These are phyloP conservation scores for Xenopus borealis DNA, from an alignment of 2,113 vertebrate species.

Conservation along the genomic window DNA sequence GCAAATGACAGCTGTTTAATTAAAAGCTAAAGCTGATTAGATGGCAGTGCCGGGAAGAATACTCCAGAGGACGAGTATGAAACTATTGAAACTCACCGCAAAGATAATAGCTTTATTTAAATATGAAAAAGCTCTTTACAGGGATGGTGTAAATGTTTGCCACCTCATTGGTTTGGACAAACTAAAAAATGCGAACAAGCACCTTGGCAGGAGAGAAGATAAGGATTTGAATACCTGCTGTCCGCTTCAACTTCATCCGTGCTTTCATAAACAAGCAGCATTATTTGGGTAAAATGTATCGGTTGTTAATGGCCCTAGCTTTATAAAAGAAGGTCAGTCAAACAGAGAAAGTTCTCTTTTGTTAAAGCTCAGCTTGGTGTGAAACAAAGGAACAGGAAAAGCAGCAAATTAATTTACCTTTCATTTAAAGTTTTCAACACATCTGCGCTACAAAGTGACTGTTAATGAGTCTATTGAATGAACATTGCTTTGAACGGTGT, in stretches of 20 bases:
- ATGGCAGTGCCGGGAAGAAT: conserved; percentile 58
- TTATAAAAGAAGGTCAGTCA: conserved; percentile 34
- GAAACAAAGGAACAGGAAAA: conserved; percentile 11
- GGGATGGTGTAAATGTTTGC: conserved; percentile 50
- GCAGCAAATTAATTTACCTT: conserved; percentile 8
- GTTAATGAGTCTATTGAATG: not conserved
- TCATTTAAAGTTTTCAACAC: not conserved
- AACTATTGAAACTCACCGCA: conserved; percentile 55
- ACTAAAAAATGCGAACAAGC: conserved; percentile 25
- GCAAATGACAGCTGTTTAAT: conserved; percentile 66
- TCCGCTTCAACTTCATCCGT: conserved; percentile 3
- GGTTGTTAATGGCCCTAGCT: not conserved
- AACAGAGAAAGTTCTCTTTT: conserved; percentile 10
- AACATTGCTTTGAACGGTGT: not conserved
- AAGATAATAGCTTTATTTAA: conserved; percentile 59
- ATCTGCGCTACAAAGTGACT: conserved; percentile 9
- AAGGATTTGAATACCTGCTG: conserved; percentile 32
- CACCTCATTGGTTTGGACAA: conserved; percentile 52
- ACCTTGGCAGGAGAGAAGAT: conserved; percentile 14
- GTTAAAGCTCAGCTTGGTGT: conserved; percentile 1
- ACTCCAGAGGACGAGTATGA: conserved; percentile 56
- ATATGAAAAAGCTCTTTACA: conserved; percentile 49
- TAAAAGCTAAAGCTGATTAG: conserved; percentile 66
- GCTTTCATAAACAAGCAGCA: not conserved
- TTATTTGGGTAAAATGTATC: not conserved